A percentile compares a stretch with the other conserved stretches of the same genome.
phyloP scores from a whole-genome alignment of 2,888 invertebrate genomes.

The Aleiodes leptofemur region DNA sequence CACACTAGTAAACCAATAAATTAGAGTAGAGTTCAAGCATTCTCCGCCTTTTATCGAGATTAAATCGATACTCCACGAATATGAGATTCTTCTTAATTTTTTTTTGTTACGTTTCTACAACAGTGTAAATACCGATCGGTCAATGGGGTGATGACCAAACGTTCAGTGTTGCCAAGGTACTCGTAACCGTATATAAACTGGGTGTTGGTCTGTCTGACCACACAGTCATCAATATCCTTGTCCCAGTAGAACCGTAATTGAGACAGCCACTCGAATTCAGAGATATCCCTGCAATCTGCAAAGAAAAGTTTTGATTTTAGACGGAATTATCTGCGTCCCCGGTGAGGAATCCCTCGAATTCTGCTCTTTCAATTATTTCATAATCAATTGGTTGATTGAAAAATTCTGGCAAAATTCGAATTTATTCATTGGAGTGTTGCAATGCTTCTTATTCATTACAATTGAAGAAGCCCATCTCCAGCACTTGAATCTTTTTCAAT shows the following conservation, averaged over 20 bases:
- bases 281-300: constrained; percentile 84
- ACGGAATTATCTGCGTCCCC: neutral
- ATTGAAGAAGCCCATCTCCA: no score
- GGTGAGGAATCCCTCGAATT: no score
- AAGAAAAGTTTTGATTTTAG: constrained; percentile 38
- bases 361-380: no score
- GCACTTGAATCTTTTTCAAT: no score
- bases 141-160: constrained; percentile 92
- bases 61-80: constrained; percentile 68
- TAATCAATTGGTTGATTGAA: no score
- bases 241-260: constrained; percentile 94
- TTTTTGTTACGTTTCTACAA: constrained; percentile 18
- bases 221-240: constrained; percentile 86
- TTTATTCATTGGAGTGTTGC: no score
- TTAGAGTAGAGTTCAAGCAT: constrained; percentile 59
- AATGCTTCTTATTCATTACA: no score
- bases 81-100: constrained; percentile 49
- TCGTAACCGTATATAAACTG: constrained; percentile 89
- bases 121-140: constrained; percentile 83
- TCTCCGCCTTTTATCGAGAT: constrained; percentile 70
- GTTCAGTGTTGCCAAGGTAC: constrained; percentile 93
- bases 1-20: constrained; percentile 63
- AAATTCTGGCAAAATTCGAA: no score
- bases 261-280: constrained; percentile 93
- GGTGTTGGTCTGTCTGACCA: constrained; percentile 90